phyloP scores from a whole-genome alignment of 1,140 invertebrate genomes.

The Saccostrea cuccullata region DNA sequence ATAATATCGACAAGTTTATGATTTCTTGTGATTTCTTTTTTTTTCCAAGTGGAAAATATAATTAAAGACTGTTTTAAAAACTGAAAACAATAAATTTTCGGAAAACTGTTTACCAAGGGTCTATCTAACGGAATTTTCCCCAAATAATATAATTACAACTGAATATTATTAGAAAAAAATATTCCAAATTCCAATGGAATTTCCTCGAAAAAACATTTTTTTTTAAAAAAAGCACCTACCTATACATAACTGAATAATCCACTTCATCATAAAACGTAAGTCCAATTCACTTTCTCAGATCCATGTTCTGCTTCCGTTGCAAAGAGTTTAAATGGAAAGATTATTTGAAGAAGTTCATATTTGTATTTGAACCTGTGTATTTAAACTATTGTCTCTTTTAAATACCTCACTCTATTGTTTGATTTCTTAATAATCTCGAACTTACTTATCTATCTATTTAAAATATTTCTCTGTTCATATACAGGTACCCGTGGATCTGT shows the following conservation, averaged over 20 bases:
- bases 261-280: not conserved
- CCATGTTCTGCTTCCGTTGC: not conserved
- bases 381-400: conserved; percentile 27
- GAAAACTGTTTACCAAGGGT: too few relatives aligned
- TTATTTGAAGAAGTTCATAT: not conserved
- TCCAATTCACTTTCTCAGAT: not conserved
- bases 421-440: not conserved
- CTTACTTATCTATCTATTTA: not conserved
- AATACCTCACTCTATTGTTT: not conserved
- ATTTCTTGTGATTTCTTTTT: too few relatives aligned
- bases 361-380: not conserved
- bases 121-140: too few relatives aligned
- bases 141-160: too few relatives aligned
- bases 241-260: not conserved
- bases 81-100: too few relatives aligned
- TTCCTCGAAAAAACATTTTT: not conserved
- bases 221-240: not conserved
- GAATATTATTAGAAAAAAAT: not conserved
- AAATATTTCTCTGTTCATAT: not conserved
- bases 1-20: too few relatives aligned
- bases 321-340: conserved; percentile 10
- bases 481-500: not conserved
- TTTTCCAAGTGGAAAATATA: too few relatives aligned
- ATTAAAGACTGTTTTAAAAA: too few relatives aligned
- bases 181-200: not conserved